phyloP scores from a whole-genome alignment of 2,113 vertebrate species.

The Bagarius yarrelli region DNA sequence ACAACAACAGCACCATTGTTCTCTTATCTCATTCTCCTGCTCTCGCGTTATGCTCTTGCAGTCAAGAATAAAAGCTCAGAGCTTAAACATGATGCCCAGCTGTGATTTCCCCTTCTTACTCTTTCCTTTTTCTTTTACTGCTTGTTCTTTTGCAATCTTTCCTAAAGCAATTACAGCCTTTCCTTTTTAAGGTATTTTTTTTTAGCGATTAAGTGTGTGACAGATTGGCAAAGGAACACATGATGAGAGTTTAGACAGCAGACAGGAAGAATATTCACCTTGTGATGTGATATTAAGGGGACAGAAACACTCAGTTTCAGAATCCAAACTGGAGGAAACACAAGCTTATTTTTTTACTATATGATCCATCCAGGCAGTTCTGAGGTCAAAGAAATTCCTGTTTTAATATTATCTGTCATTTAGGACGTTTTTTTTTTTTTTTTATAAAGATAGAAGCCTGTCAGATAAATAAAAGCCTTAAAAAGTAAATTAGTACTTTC shows the following conservation, averaged over 20 bases:
- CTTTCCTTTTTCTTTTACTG: conserved; percentile 34
- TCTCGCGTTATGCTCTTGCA: conserved; percentile 60
- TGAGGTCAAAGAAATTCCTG: neutral
- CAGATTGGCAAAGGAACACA: conserved; percentile 75
- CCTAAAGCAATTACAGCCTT: conserved; percentile 58
- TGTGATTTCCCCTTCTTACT: conserved; percentile 59
- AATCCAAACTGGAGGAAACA: neutral
- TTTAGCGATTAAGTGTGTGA: conserved; percentile 72
- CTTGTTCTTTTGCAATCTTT: conserved; percentile 53
- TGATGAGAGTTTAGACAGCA: conserved; percentile 74
- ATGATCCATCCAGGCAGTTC: conserved; percentile 17
- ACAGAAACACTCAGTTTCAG: conserved; percentile 65
- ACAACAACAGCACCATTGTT: conserved; percentile 60
- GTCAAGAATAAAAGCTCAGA: conserved; percentile 67
- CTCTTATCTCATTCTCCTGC: conserved; percentile 60
- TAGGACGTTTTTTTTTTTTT: neutral
- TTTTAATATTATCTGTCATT: conserved; percentile 10
- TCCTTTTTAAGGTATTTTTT: conserved; percentile 64
- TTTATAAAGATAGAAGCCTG: conserved; percentile 23
- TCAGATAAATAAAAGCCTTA: conserved; percentile 60
- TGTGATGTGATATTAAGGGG: conserved; percentile 76
- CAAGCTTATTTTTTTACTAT: conserved; percentile 28
- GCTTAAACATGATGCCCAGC: conserved; percentile 60
- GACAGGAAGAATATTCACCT: conserved; percentile 75
- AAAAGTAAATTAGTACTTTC: conserved; percentile 68